Evolutionary conservation across 2,888 invertebrate species (phyloP).

Genomic region (Timema podura): DNA sequence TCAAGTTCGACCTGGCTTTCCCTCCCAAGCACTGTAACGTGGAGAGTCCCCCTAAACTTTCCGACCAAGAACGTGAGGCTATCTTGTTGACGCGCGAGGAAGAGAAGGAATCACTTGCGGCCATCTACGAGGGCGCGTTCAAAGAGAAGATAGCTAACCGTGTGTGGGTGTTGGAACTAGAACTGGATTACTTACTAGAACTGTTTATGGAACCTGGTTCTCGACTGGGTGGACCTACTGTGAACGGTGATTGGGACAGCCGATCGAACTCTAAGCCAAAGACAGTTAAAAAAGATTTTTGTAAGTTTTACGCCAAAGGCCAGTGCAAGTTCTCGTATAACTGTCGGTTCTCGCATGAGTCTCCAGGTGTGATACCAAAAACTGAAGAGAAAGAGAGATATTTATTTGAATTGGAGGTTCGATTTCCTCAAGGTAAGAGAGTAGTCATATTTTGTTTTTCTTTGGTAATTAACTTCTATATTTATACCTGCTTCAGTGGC

Average conservation of each 20-base stretch:
- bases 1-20: slow-evolving; percentile 39
- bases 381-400: slow-evolving; percentile 40
- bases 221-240: no score
- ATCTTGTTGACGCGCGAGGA: slow-evolving; percentile 63
- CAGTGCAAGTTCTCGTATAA: slow-evolving; percentile 69
- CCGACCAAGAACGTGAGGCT: slow-evolving; percentile 40
- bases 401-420: slow-evolving; percentile 65
- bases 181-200: slow-evolving; percentile 39
- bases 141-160: slow-evolving; percentile 62
- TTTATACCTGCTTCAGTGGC: no score
- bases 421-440: slow-evolving; percentile 58
- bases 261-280: background rate
- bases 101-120: slow-evolving; percentile 69
- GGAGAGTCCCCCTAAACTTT: slow-evolving; percentile 41
- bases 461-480: no score
- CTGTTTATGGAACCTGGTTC: slow-evolving; percentile 12
- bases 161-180: slow-evolving; percentile 67
- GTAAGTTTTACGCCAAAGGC: slow-evolving; percentile 51
- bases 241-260: slow-evolving; percentile 12
- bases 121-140: slow-evolving; percentile 70
- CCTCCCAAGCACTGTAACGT: slow-evolving; percentile 43
- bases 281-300: slow-evolving; percentile 1
- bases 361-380: slow-evolving; percentile 40
- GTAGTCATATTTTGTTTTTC: slow-evolving; percentile 15
- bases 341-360: slow-evolving; percentile 69